These are phyloP conservation scores for Liodrosophila aerea DNA, from an alignment of 2,888 invertebrate genomes.

Conservation along the genomic window DNA sequence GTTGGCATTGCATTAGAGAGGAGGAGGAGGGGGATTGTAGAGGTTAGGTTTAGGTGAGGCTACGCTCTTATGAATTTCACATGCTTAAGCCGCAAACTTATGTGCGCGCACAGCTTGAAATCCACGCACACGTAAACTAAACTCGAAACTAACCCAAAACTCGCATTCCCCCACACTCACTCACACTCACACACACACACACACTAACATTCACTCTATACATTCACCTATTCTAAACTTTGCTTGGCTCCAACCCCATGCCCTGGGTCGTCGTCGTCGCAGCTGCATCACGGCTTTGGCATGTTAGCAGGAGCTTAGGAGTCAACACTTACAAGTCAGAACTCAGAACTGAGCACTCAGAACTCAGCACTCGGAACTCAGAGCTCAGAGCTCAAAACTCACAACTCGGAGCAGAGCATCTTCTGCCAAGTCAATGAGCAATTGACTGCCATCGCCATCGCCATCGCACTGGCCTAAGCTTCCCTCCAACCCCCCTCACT, in stretches of 20 bases:
- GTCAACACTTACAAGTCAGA: conserved; percentile 23
- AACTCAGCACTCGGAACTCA: conserved; percentile 20
- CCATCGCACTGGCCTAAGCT: conserved; percentile 18
- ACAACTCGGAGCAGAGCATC: conserved; percentile 39
- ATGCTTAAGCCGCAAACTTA: conserved; percentile 77
- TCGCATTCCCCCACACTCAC: conserved; percentile 22
- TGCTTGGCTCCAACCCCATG: no score
- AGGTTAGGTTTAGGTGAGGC: conserved; percentile 26
- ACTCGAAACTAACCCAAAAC: conserved; percentile 61
- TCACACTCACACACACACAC: conserved; percentile 7
- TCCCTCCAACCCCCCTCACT: conserved; percentile 4
- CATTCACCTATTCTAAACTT: conserved; percentile 4
- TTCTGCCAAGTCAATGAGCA: conserved; percentile 68
- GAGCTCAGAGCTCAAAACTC: conserved; percentile 27
- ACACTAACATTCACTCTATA: conserved; percentile 27
- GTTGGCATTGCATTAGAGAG: neutral
- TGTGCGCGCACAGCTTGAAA: conserved; percentile 77
- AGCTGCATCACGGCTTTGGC: conserved; percentile 49
- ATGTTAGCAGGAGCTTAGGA: conserved; percentile 60
- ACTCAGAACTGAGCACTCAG: conserved; percentile 44
- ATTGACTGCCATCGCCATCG: conserved; percentile 55
- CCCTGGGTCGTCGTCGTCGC: conserved; percentile 27
- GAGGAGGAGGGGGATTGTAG: conserved; percentile 1
- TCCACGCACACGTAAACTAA: conserved; percentile 75
- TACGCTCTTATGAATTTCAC: conserved; percentile 73